phyloP scores from a whole-genome alignment of 2,113 vertebrate genomes.

The Podocnemis expansa region DNA sequence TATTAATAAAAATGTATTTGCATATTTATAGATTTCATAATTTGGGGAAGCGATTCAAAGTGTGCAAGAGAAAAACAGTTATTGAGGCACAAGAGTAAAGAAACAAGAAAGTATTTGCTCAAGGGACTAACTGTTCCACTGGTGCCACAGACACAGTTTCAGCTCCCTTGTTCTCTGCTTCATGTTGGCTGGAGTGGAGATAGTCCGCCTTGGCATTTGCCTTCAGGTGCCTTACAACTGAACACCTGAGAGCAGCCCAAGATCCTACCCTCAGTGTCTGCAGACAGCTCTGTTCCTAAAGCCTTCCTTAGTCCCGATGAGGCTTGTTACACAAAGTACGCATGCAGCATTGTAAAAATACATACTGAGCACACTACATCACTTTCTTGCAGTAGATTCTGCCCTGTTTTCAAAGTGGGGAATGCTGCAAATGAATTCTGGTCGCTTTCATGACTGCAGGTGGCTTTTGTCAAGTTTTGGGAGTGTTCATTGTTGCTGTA shows the following conservation, averaged over 20 bases:
- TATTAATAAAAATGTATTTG: constrained; percentile 61
- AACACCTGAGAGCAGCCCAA: not conserved
- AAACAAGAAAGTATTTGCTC: not conserved
- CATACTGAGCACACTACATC: not conserved
- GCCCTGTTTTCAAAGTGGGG: not conserved
- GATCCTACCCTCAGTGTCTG: not conserved
- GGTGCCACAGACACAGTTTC: too few relatives aligned
- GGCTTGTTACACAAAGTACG: not conserved
- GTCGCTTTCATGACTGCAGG: not conserved
- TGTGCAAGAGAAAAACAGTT: not conserved
- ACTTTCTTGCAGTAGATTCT: not conserved
- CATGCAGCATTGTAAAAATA: not conserved
- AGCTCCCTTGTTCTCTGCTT: not conserved
- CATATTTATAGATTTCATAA: constrained; percentile 46
- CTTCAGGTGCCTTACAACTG: not conserved
- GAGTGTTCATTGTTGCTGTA: not conserved
- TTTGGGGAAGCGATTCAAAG: not conserved
- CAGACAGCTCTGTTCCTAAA: not conserved
- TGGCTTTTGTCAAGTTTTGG: not conserved
- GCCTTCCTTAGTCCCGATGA: not conserved
- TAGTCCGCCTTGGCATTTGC: not conserved
- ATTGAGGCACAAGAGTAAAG: not conserved
- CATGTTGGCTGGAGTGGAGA: not conserved
- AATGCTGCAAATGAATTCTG: not conserved
- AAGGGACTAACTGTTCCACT: not conserved